These are phyloP conservation scores for Potamilus streckersoni DNA, from an alignment of 1,140 invertebrate species.

Conservation along the genomic window DNA sequence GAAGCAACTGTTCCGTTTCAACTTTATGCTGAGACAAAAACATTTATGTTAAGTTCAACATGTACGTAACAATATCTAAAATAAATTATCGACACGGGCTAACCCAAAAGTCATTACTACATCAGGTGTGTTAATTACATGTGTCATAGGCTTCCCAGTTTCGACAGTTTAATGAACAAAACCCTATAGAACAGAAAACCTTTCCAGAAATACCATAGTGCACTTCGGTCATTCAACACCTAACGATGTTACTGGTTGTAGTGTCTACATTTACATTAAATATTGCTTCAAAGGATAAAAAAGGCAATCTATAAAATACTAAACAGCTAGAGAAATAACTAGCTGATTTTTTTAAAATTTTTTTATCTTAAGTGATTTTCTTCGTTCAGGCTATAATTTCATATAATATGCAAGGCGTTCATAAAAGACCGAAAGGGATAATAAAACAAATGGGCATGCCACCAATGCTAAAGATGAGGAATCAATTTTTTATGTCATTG, in stretches of 20 bases:
- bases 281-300: background rate
- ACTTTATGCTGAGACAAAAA: slow-evolving; percentile 42
- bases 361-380: too few relatives aligned
- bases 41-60: background rate
- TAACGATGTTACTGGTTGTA: too few relatives aligned
- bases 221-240: too few relatives aligned
- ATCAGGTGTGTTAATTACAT: background rate
- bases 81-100: background rate
- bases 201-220: background rate
- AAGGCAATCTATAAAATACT: too few relatives aligned
- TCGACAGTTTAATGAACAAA: background rate
- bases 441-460: too few relatives aligned
- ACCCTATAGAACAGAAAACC: background rate
- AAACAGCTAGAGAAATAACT: too few relatives aligned
- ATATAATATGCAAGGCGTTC: too few relatives aligned
- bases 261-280: background rate
- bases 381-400: too few relatives aligned
- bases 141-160: background rate
- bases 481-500: too few relatives aligned
- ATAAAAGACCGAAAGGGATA: too few relatives aligned
- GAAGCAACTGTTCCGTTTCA: slow-evolving; percentile 54
- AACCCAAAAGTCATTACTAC: background rate
- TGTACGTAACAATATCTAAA: background rate
- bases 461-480: too few relatives aligned
- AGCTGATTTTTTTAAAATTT: too few relatives aligned